Conservation (phyloP, 2,888 invertebrate genomes). For the Himalopsyche tibetana region DNA sequence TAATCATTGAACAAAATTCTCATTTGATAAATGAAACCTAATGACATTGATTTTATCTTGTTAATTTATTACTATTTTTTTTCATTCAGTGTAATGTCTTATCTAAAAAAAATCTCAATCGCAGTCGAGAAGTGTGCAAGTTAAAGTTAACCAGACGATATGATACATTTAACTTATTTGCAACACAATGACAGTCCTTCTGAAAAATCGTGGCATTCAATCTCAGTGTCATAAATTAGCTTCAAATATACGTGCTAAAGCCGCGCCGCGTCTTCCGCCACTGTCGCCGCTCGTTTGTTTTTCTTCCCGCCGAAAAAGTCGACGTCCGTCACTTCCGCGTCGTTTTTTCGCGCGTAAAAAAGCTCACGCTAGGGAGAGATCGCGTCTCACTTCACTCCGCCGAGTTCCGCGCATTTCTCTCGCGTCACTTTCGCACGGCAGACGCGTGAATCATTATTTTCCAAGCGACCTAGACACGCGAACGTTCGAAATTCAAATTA, state of each 20-base stretch:
- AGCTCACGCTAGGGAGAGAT: not conserved
- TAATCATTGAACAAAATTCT: too few species aligned
- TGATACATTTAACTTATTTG: too few species aligned
- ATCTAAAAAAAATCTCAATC: too few species aligned
- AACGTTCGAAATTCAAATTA: conserved; percentile 27
- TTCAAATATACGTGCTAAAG: conserved; percentile 12
- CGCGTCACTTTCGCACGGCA: conserved; percentile 38
- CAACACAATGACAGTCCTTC: too few species aligned
- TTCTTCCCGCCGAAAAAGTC: conserved; percentile 29
- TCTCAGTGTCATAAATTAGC: not conserved
- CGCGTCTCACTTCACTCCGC: conserved; percentile 30
- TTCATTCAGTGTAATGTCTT: too few species aligned
- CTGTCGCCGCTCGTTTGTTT: conserved; percentile 28
- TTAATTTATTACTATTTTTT: too few species aligned
- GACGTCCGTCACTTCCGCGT: conserved; percentile 42
- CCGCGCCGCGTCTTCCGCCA: conserved; percentile 12
- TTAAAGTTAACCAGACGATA: too few species aligned
- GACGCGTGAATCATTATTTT: conserved; percentile 37
- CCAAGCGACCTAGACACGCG: conserved; percentile 18
- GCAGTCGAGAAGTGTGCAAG: too few species aligned
- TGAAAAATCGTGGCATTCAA: too few species aligned
- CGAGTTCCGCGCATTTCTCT: conserved; percentile 37
- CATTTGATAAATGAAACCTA: too few species aligned
- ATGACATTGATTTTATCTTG: too few species aligned
- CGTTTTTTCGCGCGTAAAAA: conserved; percentile 40